Conservation (phyloP, 2,113 vertebrate species). For the Apistogramma diplotaenia region DNA sequence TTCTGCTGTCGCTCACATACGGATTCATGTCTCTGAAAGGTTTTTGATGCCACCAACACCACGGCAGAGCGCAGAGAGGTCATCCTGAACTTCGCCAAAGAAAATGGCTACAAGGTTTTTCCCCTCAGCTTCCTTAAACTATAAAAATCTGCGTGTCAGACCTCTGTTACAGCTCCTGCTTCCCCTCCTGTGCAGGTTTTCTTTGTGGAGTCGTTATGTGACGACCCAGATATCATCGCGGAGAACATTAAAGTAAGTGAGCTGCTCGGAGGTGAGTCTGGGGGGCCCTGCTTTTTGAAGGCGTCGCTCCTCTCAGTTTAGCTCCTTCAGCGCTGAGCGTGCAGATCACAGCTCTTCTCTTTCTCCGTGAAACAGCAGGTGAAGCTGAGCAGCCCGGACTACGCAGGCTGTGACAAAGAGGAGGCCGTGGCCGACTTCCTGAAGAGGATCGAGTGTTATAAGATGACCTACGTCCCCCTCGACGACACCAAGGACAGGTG, state of each 20-base stretch:
- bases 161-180: background rate
- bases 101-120: conserved; percentile 85
- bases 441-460: conserved; percentile 89
- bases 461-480: conserved; percentile 83
- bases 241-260: conserved; percentile 85
- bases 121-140: rapidly evolving
- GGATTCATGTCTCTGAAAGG: conserved; percentile 60
- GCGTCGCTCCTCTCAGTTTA: no score
- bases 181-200: conserved; percentile 76
- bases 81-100: conserved; percentile 83
- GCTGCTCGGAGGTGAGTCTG: no score
- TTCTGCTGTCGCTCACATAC: no score
- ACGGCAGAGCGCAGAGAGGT: conserved; percentile 81
- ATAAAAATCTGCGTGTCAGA: background rate
- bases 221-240: conserved; percentile 85
- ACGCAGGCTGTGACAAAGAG: conserved; percentile 82
- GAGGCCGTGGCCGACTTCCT: conserved; percentile 87
- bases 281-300: no score
- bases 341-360: no score
- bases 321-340: no score
- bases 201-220: conserved; percentile 89
- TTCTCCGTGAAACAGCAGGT: conserved; percentile 79
- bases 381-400: conserved; percentile 90
- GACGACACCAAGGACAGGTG: conserved; percentile 88
- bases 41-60: conserved; percentile 91